Evolutionary conservation across 2,113 vertebrate genomes (phyloP), one percentile per base, ranked within the genome.

Genomic region (Centropus unirufus): DNA sequence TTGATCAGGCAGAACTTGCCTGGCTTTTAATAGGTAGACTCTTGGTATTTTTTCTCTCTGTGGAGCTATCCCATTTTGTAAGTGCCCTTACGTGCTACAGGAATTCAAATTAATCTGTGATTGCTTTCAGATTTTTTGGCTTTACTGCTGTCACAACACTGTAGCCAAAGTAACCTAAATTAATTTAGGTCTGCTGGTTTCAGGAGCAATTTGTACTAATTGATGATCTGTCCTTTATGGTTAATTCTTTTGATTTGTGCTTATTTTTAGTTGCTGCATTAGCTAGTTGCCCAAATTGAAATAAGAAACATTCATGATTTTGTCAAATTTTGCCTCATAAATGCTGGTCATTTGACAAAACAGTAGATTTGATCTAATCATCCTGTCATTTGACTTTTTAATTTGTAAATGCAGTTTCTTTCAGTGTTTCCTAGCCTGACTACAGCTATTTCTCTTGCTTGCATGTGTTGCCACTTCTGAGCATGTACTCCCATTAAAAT

Each of bases 161-260:
- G 49, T 74, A 74, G 73, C 72, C 52, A 63, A 96, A 93, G 69
- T 72, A 86, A 90, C 61, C 63, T 67, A 55, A 95, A 83, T 83
- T 95, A 90, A 77, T 88, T 92, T 92, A 83, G 34, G 20, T 87
- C 57, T 83, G 16, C 39, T 78, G 76, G 52, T 20, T 86, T 92
- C 80, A 87, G 57, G 73, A 76, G 23, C 42, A 92, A 67, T 93
- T 92, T 87, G 6, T 23, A 57, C 20, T 83, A 90, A 83, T 51
- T 93, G 63, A 66, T 73, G 55, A 59, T 74, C 86, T 90, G 55
- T 69, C 42, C 55, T 85, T 89, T 80, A 81, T 73, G 9, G 70
- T 29, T 88, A 44, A 76, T 62, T 13, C 15, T 54, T 87, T 85
- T 69, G 51, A 55, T 68, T 47, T 67, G 23, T 57, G 34, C 47